These are phyloP conservation scores for Bettongia penicillata DNA, from an alignment of 2,113 vertebrate species.

Conservation along the genomic window DNA sequence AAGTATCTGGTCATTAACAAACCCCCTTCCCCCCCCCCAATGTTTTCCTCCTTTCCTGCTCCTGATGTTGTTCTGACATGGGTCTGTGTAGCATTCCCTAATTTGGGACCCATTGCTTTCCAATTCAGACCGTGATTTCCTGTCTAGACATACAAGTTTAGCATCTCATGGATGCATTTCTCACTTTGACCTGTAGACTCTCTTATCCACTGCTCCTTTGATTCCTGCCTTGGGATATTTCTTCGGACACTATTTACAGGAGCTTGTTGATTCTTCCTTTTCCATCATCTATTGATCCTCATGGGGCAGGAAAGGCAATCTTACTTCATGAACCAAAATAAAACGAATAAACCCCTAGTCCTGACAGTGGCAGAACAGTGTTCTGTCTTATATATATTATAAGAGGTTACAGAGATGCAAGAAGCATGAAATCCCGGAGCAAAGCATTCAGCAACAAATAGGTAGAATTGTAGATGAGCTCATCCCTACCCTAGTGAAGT, in stretches of 20 bases:
- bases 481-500: not conserved
- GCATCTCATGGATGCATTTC: not conserved
- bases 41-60: not conserved
- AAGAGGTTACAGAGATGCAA: not conserved
- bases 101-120: not conserved
- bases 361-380: not conserved
- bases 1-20: not conserved
- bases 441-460: not conserved
- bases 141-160: not conserved
- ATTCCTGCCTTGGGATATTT: not conserved
- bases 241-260: not conserved
- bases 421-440: not conserved
- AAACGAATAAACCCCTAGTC: not conserved
- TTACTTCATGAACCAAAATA: not conserved
- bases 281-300: not conserved
- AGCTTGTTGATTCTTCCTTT: not conserved
- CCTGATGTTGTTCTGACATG: not conserved
- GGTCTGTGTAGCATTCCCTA: not conserved
- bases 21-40: no score
- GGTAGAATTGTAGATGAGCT: not conserved
- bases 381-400: not conserved
- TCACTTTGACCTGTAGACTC: not conserved
- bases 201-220: not conserved
- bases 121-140: not conserved
- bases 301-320: not conserved